Conservation (phyloP, 2,113 vertebrate species). For the Rhipidura dahli region DNA sequence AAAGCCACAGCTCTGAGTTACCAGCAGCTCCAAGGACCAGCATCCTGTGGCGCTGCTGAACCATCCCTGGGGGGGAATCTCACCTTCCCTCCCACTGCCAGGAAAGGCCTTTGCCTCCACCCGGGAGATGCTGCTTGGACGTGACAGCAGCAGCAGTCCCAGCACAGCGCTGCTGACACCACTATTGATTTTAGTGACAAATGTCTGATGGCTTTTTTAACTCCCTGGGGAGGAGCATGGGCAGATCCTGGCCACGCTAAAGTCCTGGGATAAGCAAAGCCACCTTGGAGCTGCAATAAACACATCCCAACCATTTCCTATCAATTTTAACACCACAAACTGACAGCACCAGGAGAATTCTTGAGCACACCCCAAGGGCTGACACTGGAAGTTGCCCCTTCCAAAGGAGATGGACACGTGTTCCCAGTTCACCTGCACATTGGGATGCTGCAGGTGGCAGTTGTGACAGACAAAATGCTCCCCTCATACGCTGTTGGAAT, state of each 20-base stretch:
- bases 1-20: neutral
- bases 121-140: neutral
- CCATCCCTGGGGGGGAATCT: neutral
- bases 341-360: neutral
- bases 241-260: neutral
- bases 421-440: neutral
- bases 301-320: neutral
- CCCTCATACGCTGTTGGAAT: neutral
- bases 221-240: neutral
- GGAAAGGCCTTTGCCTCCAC: neutral
- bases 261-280: neutral
- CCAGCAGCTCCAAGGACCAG: neutral
- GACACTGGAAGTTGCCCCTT: rapidly evolving
- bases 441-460: neutral
- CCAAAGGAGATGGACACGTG: rapidly evolving
- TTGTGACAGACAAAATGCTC: neutral
- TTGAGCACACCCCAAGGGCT: neutral
- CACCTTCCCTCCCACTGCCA: neutral
- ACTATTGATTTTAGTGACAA: neutral
- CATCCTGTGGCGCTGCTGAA: rapidly evolving
- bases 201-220: neutral
- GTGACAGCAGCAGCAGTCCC: neutral
- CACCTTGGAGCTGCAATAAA: neutral
- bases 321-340: neutral
- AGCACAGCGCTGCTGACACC: neutral